These are phyloP conservation scores for Nasonia oneida DNA, from an alignment of 2,888 invertebrate species.

Conservation along the genomic window DNA sequence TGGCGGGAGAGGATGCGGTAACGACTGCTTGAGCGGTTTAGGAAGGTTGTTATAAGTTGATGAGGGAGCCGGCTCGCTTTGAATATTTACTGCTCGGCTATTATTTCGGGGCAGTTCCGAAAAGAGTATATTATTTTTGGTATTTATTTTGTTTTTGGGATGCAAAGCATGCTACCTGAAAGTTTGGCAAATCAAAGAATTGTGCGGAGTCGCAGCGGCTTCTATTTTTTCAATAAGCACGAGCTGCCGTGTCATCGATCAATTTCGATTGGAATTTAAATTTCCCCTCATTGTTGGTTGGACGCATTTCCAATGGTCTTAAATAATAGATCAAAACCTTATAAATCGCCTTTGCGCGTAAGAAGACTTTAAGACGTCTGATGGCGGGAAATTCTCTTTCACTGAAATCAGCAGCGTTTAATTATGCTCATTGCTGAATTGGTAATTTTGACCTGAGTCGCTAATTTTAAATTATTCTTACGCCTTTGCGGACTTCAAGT, in stretches of 20 bases:
- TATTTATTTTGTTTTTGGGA: no score
- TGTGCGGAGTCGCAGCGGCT: no score
- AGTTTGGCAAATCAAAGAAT: no score
- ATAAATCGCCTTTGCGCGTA: neutral
- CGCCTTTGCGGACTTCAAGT: conserved; percentile 35
- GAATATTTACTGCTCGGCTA: neutral
- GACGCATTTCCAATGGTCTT: neutral
- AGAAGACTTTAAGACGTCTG: neutral
- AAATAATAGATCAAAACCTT: neutral
- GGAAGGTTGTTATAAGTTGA: neutral
- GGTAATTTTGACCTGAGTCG: conserved; percentile 40
- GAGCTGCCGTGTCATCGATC: neutral
- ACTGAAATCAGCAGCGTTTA: conserved; percentile 39
- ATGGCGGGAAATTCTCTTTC: conserved; percentile 21
- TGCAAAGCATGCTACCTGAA: no score
- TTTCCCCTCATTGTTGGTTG: neutral
- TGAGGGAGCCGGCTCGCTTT: neutral
- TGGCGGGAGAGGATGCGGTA: neutral
- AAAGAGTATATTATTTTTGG: neutral
- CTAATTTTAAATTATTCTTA: conserved; percentile 59
- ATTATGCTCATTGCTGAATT: conserved; percentile 49
- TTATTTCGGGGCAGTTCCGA: neutral
- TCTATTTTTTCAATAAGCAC: no score
- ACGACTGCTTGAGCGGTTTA: neutral
- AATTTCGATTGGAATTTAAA: neutral